These are phyloP conservation scores for Notamacropus eugenii DNA, from an alignment of 2,797 vertebrate species.

Conservation along the genomic window DNA sequence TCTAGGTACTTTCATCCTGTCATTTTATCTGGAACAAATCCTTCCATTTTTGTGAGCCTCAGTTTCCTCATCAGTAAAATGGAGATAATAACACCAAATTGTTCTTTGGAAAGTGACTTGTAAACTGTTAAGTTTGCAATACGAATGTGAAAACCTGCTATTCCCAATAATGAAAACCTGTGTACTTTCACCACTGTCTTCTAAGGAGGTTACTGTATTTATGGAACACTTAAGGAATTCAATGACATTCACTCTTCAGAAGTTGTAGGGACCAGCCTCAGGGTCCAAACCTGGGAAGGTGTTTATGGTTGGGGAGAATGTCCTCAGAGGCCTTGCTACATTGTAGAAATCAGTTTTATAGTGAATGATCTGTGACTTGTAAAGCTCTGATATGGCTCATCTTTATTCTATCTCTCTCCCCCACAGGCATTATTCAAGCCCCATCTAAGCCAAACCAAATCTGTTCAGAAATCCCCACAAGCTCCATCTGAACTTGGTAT, in stretches of 20 bases:
- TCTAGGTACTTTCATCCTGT: neutral
- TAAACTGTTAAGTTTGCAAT: neutral
- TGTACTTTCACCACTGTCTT: neutral
- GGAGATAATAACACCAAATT: neutral
- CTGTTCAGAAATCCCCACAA: constrained; percentile 59
- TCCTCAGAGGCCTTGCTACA: constrained; percentile 67
- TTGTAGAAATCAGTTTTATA: constrained; percentile 74
- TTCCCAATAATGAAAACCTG: neutral
- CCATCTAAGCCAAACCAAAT: constrained; percentile 75
- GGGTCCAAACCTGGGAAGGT: constrained; percentile 53
- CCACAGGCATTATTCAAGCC: constrained; percentile 72
- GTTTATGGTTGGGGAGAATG: constrained; percentile 65
- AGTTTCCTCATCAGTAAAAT: neutral
- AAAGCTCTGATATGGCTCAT: constrained; percentile 73
- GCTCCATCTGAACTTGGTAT: constrained; percentile 68
- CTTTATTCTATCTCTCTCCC: constrained; percentile 73
- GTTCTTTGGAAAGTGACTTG: neutral
- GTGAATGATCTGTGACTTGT: constrained; percentile 74
- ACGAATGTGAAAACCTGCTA: neutral
- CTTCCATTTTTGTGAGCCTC: neutral
- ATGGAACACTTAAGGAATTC: constrained; percentile 54
- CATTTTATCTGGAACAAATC: neutral
- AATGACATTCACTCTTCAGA: constrained; percentile 36
- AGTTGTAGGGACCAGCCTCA: constrained; percentile 53
- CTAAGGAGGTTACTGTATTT: constrained; percentile 34